phyloP scores from a whole-genome alignment of 2,113 vertebrate species.

The Anseranas semipalmata region DNA sequence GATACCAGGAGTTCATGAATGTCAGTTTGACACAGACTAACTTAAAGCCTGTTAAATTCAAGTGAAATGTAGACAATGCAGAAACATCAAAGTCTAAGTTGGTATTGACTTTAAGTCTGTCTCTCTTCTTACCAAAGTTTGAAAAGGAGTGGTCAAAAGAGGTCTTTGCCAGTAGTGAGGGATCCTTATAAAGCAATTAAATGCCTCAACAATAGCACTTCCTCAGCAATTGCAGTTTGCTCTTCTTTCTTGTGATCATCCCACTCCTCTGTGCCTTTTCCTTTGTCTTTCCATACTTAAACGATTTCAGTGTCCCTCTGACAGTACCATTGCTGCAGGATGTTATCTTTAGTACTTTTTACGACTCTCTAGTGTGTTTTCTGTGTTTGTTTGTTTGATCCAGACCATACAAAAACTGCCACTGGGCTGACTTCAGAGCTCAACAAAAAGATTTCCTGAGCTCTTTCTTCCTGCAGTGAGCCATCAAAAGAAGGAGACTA shows the following conservation, averaged over 20 bases:
- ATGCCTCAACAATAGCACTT: rapidly evolving
- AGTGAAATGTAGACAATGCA: background rate
- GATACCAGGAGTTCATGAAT: background rate
- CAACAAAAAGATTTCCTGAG: background rate
- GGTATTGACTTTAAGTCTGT: background rate
- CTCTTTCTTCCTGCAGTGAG: background rate
- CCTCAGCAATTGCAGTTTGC: rapidly evolving
- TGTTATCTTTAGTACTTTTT: background rate
- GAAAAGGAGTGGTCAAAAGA: background rate
- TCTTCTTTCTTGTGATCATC: background rate
- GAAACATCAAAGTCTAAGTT: background rate
- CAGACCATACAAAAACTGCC: background rate
- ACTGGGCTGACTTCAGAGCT: background rate
- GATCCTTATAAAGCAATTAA: background rate
- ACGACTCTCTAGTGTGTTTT: background rate
- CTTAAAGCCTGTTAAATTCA: background rate
- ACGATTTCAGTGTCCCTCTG: rapidly evolving
- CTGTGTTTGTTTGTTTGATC: background rate
- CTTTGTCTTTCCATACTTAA: background rate
- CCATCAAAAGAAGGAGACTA: background rate
- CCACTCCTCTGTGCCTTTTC: background rate
- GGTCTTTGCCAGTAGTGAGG: background rate
- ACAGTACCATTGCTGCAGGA: background rate
- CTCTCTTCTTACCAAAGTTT: background rate
- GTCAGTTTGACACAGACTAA: background rate